Conservation (phyloP, 2,888 invertebrate species). For the Conchocele bisecta region DNA sequence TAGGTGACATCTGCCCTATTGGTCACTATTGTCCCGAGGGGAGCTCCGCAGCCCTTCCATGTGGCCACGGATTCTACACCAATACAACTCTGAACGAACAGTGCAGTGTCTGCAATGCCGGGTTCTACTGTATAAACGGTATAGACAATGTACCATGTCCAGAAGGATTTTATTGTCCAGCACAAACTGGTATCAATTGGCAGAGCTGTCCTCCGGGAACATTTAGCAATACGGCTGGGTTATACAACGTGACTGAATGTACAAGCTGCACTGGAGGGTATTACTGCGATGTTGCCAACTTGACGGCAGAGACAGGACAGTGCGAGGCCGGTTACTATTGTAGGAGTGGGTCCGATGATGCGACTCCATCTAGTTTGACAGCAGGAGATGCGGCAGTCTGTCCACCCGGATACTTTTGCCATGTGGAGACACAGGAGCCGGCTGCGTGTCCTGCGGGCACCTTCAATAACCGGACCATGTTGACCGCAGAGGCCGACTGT, state of each 20-base stretch:
- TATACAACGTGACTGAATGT: slow-evolving; percentile 73
- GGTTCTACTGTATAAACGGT: slow-evolving; percentile 76
- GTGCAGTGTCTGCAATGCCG: slow-evolving; percentile 74
- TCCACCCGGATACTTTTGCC: slow-evolving; percentile 78
- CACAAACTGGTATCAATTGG: slow-evolving; percentile 72
- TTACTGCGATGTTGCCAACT: slow-evolving; percentile 74
- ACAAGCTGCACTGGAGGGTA: slow-evolving; percentile 76
- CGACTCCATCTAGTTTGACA: slow-evolving; percentile 65
- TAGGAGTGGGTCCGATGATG: slow-evolving; percentile 71
- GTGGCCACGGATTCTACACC: slow-evolving; percentile 74
- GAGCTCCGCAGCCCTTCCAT: slow-evolving; percentile 68
- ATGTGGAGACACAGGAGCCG: slow-evolving; percentile 71
- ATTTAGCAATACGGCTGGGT: slow-evolving; percentile 67
- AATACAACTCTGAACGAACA: too few relatives aligned
- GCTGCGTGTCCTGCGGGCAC: slow-evolving; percentile 77
- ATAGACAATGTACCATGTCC: slow-evolving; percentile 66
- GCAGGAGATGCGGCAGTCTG: slow-evolving; percentile 76
- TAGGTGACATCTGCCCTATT: slow-evolving; percentile 61
- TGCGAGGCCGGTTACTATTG: slow-evolving; percentile 80
- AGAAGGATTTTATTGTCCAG: slow-evolving; percentile 76
- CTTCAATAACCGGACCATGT: slow-evolving; percentile 76
- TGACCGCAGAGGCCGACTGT: slow-evolving; percentile 66
- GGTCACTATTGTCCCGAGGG: slow-evolving; percentile 77
- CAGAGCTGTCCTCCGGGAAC: slow-evolving; percentile 78
- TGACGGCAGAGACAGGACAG: slow-evolving; percentile 71